Conservation (phyloP, 2,113 vertebrate genomes). For the Enhydra lutris region DNA sequence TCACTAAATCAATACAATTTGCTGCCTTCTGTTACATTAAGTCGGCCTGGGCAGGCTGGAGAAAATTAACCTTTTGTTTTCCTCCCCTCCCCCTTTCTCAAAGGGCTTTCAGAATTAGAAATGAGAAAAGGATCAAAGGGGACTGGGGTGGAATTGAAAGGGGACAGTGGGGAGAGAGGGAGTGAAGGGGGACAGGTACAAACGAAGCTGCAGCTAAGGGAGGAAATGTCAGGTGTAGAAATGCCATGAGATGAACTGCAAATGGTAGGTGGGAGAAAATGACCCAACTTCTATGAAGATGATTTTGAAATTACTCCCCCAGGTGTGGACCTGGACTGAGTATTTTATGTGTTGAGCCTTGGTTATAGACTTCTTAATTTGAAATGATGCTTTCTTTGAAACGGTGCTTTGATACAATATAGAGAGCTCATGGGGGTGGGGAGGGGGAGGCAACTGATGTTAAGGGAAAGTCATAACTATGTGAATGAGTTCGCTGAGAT, state of each 20-base stretch:
- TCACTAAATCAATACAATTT: constrained; percentile 94
- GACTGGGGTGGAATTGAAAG: not conserved
- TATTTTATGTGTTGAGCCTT: not conserved
- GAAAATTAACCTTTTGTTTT: constrained; percentile 93
- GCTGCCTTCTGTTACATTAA: constrained; percentile 93
- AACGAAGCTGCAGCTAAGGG: not conserved
- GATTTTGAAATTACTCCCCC: not conserved
- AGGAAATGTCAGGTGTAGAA: not conserved
- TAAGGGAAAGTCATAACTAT: not conserved
- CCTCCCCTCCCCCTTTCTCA: constrained; percentile 82
- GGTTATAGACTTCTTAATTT: not conserved
- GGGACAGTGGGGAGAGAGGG: not conserved
- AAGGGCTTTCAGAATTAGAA: constrained; percentile 84
- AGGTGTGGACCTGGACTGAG: not conserved
- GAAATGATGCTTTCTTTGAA: not conserved
- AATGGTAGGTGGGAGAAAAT: not conserved
- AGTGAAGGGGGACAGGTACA: not conserved
- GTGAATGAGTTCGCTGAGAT: not conserved
- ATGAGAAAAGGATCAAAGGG: constrained; percentile 73
- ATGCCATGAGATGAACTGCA: not conserved
- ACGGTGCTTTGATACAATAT: not conserved
- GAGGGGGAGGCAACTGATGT: not conserved
- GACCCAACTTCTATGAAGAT: not conserved
- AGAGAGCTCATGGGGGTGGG: not conserved
- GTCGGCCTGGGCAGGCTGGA: constrained; percentile 88